These are phyloP conservation scores for Pseudotriccus pelzelni DNA, from an alignment of 2,797 vertebrate genomes.

Conservation along the genomic window DNA sequence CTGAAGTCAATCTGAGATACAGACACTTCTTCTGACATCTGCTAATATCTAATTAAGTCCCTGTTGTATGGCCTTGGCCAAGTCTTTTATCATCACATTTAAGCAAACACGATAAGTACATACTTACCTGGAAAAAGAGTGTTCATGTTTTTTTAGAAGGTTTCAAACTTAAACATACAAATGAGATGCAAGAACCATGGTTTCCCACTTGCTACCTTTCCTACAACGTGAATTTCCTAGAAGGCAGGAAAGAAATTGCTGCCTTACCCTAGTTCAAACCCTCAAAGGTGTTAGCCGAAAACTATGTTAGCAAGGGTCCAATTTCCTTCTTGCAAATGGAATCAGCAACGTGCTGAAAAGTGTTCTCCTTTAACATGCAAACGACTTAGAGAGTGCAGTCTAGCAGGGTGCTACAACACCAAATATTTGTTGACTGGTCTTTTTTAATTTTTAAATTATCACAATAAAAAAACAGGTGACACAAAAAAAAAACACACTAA, in stretches of 20 bases:
- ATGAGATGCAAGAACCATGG: not conserved
- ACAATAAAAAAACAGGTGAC: not conserved
- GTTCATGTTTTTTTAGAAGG: not conserved
- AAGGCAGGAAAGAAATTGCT: slow-evolving; percentile 10
- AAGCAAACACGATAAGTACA: not conserved
- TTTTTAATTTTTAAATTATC: not conserved
- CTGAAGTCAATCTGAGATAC: not conserved
- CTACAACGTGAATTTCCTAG: not conserved
- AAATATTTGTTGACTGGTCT: not conserved
- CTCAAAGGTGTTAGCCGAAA: not conserved
- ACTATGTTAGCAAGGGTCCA: not conserved
- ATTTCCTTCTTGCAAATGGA: slow-evolving; percentile 19
- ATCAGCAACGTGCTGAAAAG: slow-evolving; percentile 12
- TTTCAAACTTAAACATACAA: not conserved
- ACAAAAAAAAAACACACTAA: not conserved
- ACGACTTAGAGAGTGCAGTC: not conserved
- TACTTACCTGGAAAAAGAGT: not conserved
- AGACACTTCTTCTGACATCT: not conserved
- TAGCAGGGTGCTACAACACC: not conserved
- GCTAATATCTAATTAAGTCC: not conserved
- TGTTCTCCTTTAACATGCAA: slow-evolving; percentile 16
- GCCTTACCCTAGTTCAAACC: not conserved
- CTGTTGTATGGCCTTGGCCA: not conserved
- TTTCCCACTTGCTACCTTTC: not conserved
- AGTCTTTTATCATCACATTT: not conserved